phyloP scores from a whole-genome alignment of 30 jellyfish, hydroid and myxozoan species.

The Cassiopea xamachana region DNA sequence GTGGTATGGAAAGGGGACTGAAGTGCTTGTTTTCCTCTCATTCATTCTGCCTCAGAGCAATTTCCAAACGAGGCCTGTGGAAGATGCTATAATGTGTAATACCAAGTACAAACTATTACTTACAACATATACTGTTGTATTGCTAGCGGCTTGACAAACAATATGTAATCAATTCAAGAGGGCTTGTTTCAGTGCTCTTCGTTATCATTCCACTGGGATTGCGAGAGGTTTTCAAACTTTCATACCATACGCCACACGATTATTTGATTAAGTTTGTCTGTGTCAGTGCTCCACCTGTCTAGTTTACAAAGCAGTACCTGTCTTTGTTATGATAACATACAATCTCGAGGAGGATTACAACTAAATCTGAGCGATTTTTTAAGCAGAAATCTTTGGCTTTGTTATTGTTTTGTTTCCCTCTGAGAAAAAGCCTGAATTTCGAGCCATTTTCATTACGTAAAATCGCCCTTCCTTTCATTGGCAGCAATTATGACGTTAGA shows the following conservation, averaged over 20 bases:
- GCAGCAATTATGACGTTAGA: too few relatives aligned
- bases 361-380: conserved; percentile 19
- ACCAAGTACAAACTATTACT: too few relatives aligned
- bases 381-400: background rate
- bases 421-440: background rate
- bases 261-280: conserved; percentile 23
- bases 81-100: too few relatives aligned
- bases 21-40: too few relatives aligned
- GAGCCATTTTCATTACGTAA: background rate
- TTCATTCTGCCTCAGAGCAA: too few relatives aligned
- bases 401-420: conserved; percentile 9
- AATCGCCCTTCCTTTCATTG: background rate
- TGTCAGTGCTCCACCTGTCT: conserved; percentile 44
- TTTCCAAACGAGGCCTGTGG: too few relatives aligned
- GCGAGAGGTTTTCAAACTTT: conserved; percentile 9
- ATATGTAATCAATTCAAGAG: conserved; percentile 5
- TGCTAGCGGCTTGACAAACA: background rate
- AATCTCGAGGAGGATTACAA: conserved; percentile 47
- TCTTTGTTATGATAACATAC: conserved; percentile 44
- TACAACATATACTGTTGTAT: too few relatives aligned
- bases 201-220: conserved; percentile 28
- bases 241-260: conserved; percentile 6
- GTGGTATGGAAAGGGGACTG: too few relatives aligned
- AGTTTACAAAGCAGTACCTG: conserved; percentile 39
- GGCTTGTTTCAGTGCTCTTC: conserved; percentile 18